Base-by-base conservation (phyloP, 2,113 vertebrate species). In the Hemichromis elongatus region DNA sequence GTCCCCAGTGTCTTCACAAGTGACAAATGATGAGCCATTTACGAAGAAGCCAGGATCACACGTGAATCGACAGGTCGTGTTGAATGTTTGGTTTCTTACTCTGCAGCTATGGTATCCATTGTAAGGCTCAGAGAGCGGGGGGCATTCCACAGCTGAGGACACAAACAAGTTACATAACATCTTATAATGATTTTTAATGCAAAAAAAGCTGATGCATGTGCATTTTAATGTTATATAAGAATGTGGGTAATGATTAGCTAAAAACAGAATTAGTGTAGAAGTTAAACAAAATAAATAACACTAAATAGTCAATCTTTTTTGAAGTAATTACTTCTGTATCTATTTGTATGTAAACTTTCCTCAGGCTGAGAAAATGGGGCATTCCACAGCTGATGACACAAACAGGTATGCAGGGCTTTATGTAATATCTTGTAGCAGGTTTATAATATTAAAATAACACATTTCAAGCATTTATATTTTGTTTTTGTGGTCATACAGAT, bases 61-160 rank as follows among this genome's bases (percentile, higher is more conserved):
- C 26, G 81, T 79, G 5, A 95, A 82, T 0, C 1, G 87, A 56
- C 95, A 96, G 14, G 90, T 89, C n/a, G 91, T 89, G 85, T 90
- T 94, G 55, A 90, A 45, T 11, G 75, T 89, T 9, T 9, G 47
- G 33, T 82, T 92, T 63, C 55, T 81, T 18, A 8, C 13, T 0
- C 56, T 70, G 77, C 95, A 96, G 80, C 30, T 87, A 2, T 88
- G 24, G 50, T 77, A 19, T 26, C 89, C 93, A 7, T 92, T 86
- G 12, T 89, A 81, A 78, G 87, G 83, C 40, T 53, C 5, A 14
- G 91, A 19, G 56, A 86, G 70, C 56, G 82, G 83, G 37, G 7
- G 85, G 80, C 94, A 95, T 56, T 82, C 63, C 7, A 78, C 77
- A 68, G 28, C 92, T 94, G 55, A 1, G 77, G 59, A 24, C 12